Percentiles rank a stretch among this genome's conserved stretches.
phyloP scores from a whole-genome alignment of 2,113 vertebrate genomes.

The Dicentrarchus labrax region DNA sequence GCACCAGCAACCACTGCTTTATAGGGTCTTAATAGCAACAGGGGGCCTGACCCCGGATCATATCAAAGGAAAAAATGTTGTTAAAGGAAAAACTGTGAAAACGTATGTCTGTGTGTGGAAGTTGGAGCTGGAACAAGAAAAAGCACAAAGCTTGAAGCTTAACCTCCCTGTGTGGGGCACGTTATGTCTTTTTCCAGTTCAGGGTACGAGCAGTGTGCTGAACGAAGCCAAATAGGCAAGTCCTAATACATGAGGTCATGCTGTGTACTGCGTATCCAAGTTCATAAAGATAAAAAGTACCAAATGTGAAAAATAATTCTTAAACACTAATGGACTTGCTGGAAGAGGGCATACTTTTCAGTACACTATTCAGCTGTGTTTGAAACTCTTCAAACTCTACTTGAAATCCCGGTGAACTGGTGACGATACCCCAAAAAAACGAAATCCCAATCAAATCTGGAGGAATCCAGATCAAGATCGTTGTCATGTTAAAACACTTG shows the following conservation, averaged over 20 bases:
- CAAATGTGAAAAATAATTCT: background rate
- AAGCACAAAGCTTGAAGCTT: conserved; percentile 50
- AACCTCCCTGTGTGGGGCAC: conserved; percentile 50
- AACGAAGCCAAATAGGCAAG: conserved; percentile 19
- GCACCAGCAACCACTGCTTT: conserved; percentile 59
- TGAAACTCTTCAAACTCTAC: background rate
- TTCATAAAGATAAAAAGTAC: background rate
- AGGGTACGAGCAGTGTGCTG: conserved; percentile 1
- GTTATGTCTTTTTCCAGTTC: conserved; percentile 54
- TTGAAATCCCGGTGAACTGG: background rate
- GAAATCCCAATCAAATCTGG: too few relatives aligned
- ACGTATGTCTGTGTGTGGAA: conserved; percentile 40
- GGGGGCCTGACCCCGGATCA: conserved; percentile 61
- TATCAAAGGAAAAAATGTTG: conserved; percentile 67
- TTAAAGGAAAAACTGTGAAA: conserved; percentile 47
- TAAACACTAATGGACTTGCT: background rate
- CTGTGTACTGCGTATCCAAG: conserved; percentile 4
- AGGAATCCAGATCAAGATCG: too few relatives aligned
- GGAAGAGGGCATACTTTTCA: background rate
- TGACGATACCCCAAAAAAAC: background rate
- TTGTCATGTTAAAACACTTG: too few relatives aligned
- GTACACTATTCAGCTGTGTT: background rate
- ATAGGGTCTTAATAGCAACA: conserved; percentile 60
- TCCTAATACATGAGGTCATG: conserved; percentile 6
- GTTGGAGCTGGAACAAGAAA: conserved; percentile 50